Percentiles rank a stretch among this genome's conserved stretches.
Conservation (phyloP, 2,888 invertebrate species). For the Vanessa cardui region DNA sequence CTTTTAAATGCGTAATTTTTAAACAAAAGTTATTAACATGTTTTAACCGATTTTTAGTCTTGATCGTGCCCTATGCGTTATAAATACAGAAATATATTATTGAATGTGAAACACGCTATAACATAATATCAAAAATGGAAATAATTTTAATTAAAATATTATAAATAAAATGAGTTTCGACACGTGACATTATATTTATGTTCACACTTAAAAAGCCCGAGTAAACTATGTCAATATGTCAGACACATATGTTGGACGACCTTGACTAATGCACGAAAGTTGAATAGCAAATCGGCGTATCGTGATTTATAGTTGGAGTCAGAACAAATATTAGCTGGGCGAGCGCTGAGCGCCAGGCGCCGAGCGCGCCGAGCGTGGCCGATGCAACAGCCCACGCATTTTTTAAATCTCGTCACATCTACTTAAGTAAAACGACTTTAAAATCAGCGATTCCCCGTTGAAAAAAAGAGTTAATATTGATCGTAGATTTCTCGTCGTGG, state of each 20-base stretch:
- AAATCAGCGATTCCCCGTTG: conserved; percentile 78
- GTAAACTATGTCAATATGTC: conserved; percentile 50
- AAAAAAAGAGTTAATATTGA: conserved; percentile 84
- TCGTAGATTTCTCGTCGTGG: conserved; percentile 83
- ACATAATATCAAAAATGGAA: too few relatives aligned
- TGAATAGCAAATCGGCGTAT: conserved; percentile 49
- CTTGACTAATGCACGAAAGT: conserved; percentile 67
- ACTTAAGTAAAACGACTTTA: conserved; percentile 72
- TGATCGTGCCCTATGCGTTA: too few relatives aligned
- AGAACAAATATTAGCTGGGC: conserved; percentile 53
- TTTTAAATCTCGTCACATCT: conserved; percentile 42
- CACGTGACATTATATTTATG: conserved; percentile 25
- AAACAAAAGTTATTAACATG: too few relatives aligned
- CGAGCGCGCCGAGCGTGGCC: conserved; percentile 45
- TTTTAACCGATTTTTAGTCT: too few relatives aligned
- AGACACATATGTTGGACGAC: conserved; percentile 65
- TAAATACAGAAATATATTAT: too few relatives aligned
- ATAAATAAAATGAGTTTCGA: conserved; percentile 15
- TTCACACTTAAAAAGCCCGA: conserved; percentile 6
- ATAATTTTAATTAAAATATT: too few relatives aligned
- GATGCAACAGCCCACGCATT: conserved; percentile 46
- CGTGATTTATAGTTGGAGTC: conserved; percentile 60
- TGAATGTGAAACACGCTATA: too few relatives aligned
- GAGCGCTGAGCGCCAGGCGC: conserved; percentile 33
- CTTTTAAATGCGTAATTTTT: too few relatives aligned